Evolutionary conservation across 1,140 invertebrate species (phyloP).

Genomic region (Lordiphosa clarofinis): DNA sequence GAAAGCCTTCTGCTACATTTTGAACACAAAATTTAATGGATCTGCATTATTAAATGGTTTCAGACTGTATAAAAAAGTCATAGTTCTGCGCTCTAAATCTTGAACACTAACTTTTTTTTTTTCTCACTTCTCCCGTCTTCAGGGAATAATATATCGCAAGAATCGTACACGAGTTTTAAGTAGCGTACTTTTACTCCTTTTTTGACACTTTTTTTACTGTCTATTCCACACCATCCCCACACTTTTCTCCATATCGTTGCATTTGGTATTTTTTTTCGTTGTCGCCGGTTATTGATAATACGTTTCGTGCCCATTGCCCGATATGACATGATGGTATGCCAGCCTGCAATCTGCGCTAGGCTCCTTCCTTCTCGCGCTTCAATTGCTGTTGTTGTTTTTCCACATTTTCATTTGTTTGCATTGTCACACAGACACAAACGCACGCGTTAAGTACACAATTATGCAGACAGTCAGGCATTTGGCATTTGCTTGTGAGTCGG

Average conservation of each 20-base stretch:
- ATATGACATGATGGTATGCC: constrained; percentile 31
- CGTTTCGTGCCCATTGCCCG: constrained; percentile 58
- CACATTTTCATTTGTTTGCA: constrained; percentile 45
- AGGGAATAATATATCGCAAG: no score
- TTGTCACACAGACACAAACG: constrained; percentile 52
- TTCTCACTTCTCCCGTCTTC: no score
- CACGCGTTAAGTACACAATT: constrained; percentile 75
- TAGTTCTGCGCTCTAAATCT: no score
- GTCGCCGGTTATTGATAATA: constrained; percentile 47
- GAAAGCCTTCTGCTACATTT: no score
- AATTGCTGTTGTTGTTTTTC: constrained; percentile 53
- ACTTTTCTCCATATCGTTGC: constrained; percentile 24
- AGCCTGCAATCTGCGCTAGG: constrained; percentile 26
- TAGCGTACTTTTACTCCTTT: no score
- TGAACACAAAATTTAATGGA: no score
- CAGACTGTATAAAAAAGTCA: no score
- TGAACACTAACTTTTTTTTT: no score
- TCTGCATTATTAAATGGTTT: no score
- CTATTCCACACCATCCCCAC: no score
- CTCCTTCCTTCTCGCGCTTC: constrained; percentile 26
- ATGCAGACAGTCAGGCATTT: constrained; percentile 75
- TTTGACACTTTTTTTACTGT: no score
- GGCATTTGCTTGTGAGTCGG: constrained; percentile 49
- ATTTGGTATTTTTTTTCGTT: constrained; percentile 41
- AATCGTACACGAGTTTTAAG: no score